Evolutionary conservation across 1,140 invertebrate species (phyloP).

Genomic region (Acyrthosiphon pisum): DNA sequence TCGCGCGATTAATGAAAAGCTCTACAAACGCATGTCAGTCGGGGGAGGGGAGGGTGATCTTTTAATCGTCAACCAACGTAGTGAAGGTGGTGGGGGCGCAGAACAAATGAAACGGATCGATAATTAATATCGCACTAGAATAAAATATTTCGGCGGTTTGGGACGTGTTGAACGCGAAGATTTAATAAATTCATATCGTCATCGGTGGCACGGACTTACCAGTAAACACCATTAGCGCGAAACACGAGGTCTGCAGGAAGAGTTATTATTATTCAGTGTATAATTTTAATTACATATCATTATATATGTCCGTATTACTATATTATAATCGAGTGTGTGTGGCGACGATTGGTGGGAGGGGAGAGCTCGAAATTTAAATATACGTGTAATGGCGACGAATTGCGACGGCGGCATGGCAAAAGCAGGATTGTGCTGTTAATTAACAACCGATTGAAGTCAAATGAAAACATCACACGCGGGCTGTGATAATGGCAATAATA

Average conservation of each 20-base stretch:
- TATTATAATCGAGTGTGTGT: not conserved
- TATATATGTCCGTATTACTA: not conserved
- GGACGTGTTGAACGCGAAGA: not conserved
- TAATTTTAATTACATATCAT: not conserved
- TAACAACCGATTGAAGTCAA: not conserved
- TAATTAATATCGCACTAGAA: not conserved
- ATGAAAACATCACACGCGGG: not conserved
- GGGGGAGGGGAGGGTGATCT: too few species aligned
- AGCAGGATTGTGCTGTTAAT: not conserved
- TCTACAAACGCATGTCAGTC: not conserved
- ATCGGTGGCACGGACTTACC: not conserved
- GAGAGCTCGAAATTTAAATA: constrained; percentile 10
- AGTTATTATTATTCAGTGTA: not conserved
- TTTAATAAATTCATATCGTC: not conserved
- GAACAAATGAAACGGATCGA: not conserved
- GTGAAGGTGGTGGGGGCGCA: too few species aligned
- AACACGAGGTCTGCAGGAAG: not conserved
- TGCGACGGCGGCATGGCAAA: not conserved
- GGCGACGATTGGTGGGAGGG: not conserved
- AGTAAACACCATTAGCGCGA: not conserved
- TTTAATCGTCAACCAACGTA: too few species aligned
- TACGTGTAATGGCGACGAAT: not conserved
- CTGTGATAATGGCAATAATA: not conserved
- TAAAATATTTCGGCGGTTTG: not conserved
- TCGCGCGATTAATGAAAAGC: not conserved